Evolutionary conservation across 1,140 invertebrate genomes (phyloP).

Genomic region (Ephestia elutella): DNA sequence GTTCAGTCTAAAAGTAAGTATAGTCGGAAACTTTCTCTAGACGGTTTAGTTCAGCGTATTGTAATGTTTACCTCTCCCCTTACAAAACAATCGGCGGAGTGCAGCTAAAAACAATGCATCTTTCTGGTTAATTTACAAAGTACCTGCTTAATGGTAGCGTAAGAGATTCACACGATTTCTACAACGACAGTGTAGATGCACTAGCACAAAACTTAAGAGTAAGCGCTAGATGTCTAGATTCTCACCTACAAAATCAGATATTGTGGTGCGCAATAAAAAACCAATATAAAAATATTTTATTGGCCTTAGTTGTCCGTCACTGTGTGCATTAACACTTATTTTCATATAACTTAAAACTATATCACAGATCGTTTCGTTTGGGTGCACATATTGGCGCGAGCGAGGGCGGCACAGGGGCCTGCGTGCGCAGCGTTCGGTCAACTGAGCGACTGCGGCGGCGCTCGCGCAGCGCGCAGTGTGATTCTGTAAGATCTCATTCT

Average conservation of each 20-base stretch:
- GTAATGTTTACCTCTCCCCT: conserved; percentile 24
- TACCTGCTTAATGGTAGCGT: not conserved
- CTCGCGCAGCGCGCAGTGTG: no score
- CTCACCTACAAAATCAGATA: not conserved
- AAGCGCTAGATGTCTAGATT: not conserved
- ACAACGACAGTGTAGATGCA: not conserved
- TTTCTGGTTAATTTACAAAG: not conserved
- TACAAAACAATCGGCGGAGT: conserved; percentile 27
- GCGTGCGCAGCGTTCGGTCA: conserved; percentile 35
- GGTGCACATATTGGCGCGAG: conserved; percentile 42
- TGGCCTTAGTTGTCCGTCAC: conserved; percentile 27
- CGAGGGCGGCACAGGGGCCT: conserved; percentile 27
- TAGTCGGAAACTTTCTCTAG: conserved; percentile 31
- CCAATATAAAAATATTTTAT: not conserved
- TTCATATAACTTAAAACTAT: conserved; percentile 59
- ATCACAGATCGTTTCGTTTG: conserved; percentile 64
- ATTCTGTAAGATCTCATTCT: no score
- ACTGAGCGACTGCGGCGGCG: conserved; percentile 29
- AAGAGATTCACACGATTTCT: conserved; percentile 13
- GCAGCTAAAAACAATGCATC: not conserved
- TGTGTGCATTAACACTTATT: conserved; percentile 29
- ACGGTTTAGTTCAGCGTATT: conserved; percentile 7
- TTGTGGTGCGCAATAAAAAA: not conserved
- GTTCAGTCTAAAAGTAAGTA: conserved; percentile 7
- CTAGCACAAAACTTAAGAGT: not conserved